Evolutionary conservation across 2,797 vertebrate genomes (phyloP), one percentile per base, ranked within the genome.

Genomic region (Thunnus albacares): DNA sequence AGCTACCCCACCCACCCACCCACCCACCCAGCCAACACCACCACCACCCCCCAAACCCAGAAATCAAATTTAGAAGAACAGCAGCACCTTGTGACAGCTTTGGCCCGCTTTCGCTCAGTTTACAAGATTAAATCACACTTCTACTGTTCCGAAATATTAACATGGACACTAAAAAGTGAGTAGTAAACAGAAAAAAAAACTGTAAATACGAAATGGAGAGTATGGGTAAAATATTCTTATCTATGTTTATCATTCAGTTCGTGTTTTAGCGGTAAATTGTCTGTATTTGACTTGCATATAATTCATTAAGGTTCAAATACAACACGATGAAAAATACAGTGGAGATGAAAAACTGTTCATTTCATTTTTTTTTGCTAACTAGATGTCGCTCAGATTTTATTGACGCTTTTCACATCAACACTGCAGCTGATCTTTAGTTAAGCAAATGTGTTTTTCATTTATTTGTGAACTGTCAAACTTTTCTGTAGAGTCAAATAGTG

Each of bases 51-150:
- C 3, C 1, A 12, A 18, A 33, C 38, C 4, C 28, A 51, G 49
- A 80, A 52, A 74, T 63, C 17, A 63, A 77, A 73, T 45, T 2
- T 17, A 77, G 78, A 75, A 78, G 77, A 86, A 80, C 68, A 85
- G 79, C 82, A 85, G 58, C 85, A 87, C 76, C 69, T 80, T 82
- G 85, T 81, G 75, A 84, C 85, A 88, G 72, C 69, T 82, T 68
- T 63, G 81, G 56, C 55, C 57, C 26, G 22, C 71, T 80, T 63
- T 52, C 5, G 4, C 59, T n/a, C 45, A 2, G 47, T 33, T 60
- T 15, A 30, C 53, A 41, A 47, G 58, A 51, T 67, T 1, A 35
- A 67, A 68, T 64, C 70, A 66, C 68, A 83, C 66, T 52, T 77
- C 38, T 61, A 17, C 13, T 47, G 8, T 26, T 77, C 66, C 38